These are phyloP conservation scores for Hedya salicella DNA, from an alignment of 2,888 invertebrate genomes.

Conservation along the genomic window DNA sequence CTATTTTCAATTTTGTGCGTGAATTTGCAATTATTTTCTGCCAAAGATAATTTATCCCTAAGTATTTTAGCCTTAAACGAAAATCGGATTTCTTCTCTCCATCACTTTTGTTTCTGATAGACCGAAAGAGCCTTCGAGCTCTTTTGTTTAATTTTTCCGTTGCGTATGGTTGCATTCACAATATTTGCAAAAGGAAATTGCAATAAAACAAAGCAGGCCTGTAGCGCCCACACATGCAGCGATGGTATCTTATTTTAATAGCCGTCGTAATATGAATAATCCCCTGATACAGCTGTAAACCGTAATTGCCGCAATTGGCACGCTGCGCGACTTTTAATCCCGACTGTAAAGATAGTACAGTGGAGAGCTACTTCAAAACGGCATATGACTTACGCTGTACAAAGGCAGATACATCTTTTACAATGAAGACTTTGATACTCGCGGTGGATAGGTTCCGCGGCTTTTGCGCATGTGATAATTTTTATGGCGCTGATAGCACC, in stretches of 20 bases:
- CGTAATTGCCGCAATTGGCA: neutral
- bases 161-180: too few relatives aligned
- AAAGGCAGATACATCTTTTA: neutral
- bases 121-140: too few relatives aligned
- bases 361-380: neutral
- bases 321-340: conserved; percentile 8
- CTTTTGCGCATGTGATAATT: conserved; percentile 5
- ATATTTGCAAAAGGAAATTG: conserved; percentile 1
- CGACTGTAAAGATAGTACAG: conserved; percentile 16
- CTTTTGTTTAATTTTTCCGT: too few relatives aligned
- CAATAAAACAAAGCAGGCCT: conserved; percentile 4
- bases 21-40: too few relatives aligned
- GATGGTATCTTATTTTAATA: conserved; percentile 15
- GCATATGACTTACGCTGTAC: neutral
- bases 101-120: too few relatives aligned
- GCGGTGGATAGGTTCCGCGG: conserved; percentile 17
- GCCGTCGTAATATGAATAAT: conserved; percentile 20
- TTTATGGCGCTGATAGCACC: conserved; percentile 22
- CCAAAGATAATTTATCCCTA: too few relatives aligned
- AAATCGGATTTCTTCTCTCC: too few relatives aligned
- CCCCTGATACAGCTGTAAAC: conserved; percentile 11
- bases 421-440: neutral
- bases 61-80: too few relatives aligned
- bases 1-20: too few relatives aligned
- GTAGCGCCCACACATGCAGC: conserved; percentile 6